phyloP scores from a whole-genome alignment of 2,113 vertebrate genomes.

The Struthio camelus region DNA sequence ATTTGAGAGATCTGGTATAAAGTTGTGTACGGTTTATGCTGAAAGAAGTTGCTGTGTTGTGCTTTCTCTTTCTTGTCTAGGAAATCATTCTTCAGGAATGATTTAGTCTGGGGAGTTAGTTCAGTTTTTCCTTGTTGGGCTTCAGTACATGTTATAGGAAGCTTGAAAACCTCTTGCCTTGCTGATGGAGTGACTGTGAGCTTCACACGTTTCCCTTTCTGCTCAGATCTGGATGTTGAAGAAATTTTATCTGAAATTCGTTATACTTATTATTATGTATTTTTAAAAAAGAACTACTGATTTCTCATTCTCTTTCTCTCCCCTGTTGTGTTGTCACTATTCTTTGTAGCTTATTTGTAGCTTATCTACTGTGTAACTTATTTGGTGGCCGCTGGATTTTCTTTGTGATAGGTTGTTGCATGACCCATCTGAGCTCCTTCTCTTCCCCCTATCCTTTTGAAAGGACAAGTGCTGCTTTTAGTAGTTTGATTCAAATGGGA shows the following conservation, averaged over 20 bases:
- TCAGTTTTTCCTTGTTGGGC: not conserved
- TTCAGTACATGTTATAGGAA: not conserved
- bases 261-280: not conserved
- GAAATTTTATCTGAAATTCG: not conserved
- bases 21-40: not conserved
- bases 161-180: not conserved
- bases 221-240: not conserved
- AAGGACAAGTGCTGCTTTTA: not conserved
- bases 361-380: not conserved
- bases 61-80: not conserved
- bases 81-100: too few relatives aligned
- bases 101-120: not conserved
- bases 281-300: not conserved
- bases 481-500: not conserved
- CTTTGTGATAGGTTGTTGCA: not conserved
- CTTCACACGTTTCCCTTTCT: not conserved
- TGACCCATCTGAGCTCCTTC: not conserved
- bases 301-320: fast-evolving
- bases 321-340: not conserved
- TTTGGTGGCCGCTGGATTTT: not conserved
- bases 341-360: too few relatives aligned
- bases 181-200: not conserved
- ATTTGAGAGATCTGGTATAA: not conserved
- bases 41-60: not conserved
- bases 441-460: not conserved